Conservation (phyloP, 2,888 invertebrate genomes). For the Drosophila trichaetosa region DNA sequence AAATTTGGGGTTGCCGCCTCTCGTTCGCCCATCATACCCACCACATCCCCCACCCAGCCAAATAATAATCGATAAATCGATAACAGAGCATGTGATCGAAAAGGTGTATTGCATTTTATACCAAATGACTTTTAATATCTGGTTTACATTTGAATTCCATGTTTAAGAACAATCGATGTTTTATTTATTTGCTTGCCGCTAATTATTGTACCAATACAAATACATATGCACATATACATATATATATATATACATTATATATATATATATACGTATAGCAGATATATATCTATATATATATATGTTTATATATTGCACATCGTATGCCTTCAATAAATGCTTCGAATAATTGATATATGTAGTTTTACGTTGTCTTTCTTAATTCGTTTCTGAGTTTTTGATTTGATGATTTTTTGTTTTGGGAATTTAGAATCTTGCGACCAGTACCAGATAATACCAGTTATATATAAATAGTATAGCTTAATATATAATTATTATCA, state of each 20-base stretch:
- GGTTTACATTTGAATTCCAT: constrained; percentile 73
- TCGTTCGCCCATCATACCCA: background rate
- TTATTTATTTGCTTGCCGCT: constrained; percentile 65
- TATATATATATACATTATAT: constrained; percentile 37
- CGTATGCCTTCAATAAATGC: constrained; percentile 80
- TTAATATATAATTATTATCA: constrained; percentile 79
- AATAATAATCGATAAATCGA: constrained; percentile 23
- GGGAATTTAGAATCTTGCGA: constrained; percentile 44
- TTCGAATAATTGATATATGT: constrained; percentile 83
- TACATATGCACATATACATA: constrained; percentile 39
- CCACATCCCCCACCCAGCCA: background rate
- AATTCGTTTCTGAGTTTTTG: background rate
- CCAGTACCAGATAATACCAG: constrained; percentile 55
- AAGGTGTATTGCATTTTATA: constrained; percentile 65
- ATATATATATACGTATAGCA: constrained; percentile 20
- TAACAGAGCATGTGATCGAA: constrained; percentile 39
- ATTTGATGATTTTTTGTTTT: background rate
- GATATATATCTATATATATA: constrained; percentile 24
- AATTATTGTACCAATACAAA: constrained; percentile 80
- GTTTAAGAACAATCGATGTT: constrained; percentile 79
- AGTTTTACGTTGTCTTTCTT: constrained; percentile 60
- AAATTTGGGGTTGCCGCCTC: background rate
- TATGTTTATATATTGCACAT: constrained; percentile 39
- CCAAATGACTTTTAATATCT: constrained; percentile 74
- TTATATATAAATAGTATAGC: constrained; percentile 53